Evolutionary conservation across 2,113 vertebrate genomes (phyloP).

Genomic region (Muscicapa adusta): DNA sequence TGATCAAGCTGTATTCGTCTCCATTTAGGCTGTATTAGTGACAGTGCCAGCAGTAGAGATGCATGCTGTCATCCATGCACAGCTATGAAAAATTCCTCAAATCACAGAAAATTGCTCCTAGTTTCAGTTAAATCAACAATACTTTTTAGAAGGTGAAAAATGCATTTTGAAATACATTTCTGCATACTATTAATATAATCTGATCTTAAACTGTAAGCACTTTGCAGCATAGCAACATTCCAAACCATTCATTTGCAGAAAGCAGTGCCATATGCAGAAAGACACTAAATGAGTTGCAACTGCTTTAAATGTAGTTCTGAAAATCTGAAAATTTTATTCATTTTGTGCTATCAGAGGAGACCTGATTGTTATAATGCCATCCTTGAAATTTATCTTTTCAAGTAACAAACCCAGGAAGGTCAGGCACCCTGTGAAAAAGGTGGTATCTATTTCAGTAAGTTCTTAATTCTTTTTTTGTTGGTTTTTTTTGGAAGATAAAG

Average conservation of each 20-base stretch:
- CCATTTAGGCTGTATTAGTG: conserved; percentile 33
- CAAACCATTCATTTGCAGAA: neutral
- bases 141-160: conserved; percentile 26
- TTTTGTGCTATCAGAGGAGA: neutral
- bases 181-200: neutral
- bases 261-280: neutral
- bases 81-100: conserved; percentile 45
- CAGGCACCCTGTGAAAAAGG: neutral
- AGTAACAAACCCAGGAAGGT: neutral
- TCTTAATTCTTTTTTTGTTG: neutral
- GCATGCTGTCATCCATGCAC: neutral
- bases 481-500: neutral
- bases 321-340: neutral
- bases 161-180: neutral
- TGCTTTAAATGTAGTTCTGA: neutral
- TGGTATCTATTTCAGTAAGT: neutral
- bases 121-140: conserved; percentile 24
- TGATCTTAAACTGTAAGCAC: neutral
- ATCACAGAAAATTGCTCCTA: conserved; percentile 35
- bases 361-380: neutral
- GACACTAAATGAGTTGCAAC: neutral
- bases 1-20: neutral
- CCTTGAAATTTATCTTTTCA: neutral
- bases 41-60: conserved; percentile 31
- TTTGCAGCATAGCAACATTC: neutral